phyloP scores from a whole-genome alignment of 2,888 invertebrate genomes.

The Tricholauxania praeusta region DNA sequence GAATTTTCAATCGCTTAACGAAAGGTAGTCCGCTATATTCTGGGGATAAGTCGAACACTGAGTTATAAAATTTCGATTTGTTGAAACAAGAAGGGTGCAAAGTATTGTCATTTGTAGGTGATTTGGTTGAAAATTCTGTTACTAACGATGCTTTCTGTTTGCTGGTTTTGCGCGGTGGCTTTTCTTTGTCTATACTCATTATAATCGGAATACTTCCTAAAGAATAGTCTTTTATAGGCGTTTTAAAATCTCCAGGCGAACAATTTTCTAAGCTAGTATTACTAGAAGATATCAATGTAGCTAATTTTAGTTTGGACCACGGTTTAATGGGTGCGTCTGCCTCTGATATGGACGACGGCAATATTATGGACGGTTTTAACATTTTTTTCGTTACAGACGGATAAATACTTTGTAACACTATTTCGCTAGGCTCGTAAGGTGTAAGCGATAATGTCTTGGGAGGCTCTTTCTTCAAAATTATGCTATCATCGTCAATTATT shows the following conservation, averaged over 20 bases:
- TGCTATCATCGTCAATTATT: conserved; percentile 50
- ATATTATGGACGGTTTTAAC: conserved; percentile 54
- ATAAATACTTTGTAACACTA: conserved; percentile 58
- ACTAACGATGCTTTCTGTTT: too few relatives aligned
- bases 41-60: conserved; percentile 88
- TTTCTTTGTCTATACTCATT: conserved; percentile 30
- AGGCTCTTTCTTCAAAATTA: conserved; percentile 66
- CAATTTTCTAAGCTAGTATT: conserved; percentile 64
- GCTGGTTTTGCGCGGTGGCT: too few relatives aligned
- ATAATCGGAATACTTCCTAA: conserved; percentile 58
- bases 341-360: conserved; percentile 50
- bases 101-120: too few relatives aligned
- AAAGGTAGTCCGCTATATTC: conserved; percentile 89
- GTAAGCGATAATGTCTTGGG: conserved; percentile 54
- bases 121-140: too few relatives aligned
- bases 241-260: conserved; percentile 57
- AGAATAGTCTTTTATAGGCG: conserved; percentile 59
- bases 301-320: conserved; percentile 84
- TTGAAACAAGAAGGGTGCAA: conserved; percentile 27
- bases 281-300: conserved; percentile 68
- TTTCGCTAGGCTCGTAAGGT: conserved; percentile 54
- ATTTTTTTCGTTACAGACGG: conserved; percentile 58
- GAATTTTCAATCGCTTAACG: conserved; percentile 88
- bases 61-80: conserved; percentile 78
- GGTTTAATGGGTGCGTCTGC: conserved; percentile 71